Conservation (phyloP, 2,888 invertebrate genomes). For the Eurytoma californica region DNA sequence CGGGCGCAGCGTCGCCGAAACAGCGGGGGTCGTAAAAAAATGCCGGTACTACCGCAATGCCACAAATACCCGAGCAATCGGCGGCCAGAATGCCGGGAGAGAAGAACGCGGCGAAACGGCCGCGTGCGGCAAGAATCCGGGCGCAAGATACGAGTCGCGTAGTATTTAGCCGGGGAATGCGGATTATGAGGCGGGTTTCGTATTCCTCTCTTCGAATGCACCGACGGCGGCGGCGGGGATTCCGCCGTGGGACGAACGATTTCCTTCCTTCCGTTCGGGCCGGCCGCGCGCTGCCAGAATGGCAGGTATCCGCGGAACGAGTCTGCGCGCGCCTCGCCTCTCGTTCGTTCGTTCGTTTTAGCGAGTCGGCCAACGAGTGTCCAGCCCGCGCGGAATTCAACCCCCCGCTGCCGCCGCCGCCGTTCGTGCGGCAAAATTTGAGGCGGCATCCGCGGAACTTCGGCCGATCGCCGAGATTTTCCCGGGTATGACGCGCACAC, state of each 20-base stretch:
- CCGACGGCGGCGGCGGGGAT: background rate
- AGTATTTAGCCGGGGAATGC: slow-evolving; percentile 32
- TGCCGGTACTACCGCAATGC: no score
- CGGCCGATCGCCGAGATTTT: background rate
- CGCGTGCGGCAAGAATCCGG: background rate
- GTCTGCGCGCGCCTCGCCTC: background rate
- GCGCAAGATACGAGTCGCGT: slow-evolving; percentile 7
- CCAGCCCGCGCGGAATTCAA: background rate
- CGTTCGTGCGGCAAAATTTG: slow-evolving; percentile 9
- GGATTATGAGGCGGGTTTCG: slow-evolving; percentile 27
- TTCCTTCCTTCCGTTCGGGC: slow-evolving; percentile 32
- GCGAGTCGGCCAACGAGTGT: slow-evolving; percentile 1
- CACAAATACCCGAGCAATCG: background rate
- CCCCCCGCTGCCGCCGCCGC: background rate
- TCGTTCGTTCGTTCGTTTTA: slow-evolving; percentile 6
- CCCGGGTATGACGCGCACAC: background rate
- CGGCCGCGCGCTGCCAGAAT: background rate
- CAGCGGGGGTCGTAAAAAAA: background rate
- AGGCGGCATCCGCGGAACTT: background rate
- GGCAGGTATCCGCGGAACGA: slow-evolving; percentile 31
- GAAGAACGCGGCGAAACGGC: background rate
- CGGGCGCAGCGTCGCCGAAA: background rate
- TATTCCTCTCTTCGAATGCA: slow-evolving; percentile 29
- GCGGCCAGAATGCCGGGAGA: background rate
- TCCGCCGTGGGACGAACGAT: slow-evolving; percentile 5